Conservation (phyloP, 2,888 invertebrate species). For the Oxyteleia sp. region DNA sequence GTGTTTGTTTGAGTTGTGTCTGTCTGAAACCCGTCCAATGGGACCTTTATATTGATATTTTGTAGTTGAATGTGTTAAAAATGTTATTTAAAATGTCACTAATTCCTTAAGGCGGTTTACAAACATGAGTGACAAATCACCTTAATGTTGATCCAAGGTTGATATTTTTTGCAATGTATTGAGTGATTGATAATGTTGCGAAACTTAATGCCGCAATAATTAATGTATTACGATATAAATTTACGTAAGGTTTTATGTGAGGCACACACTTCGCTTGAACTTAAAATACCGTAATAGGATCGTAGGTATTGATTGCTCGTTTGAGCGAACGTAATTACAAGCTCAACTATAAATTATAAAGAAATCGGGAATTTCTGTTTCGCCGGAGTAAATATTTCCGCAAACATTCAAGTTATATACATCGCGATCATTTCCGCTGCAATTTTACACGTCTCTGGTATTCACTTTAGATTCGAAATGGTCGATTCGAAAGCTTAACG, state of each 20-base stretch:
- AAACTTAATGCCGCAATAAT: conserved; percentile 25
- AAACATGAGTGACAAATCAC: no score
- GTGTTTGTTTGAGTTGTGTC: no score
- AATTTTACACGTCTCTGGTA: conserved; percentile 4
- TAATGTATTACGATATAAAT: conserved; percentile 27
- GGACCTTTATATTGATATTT: no score
- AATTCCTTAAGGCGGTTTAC: no score
- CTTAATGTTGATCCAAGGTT: no score
- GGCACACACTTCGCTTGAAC: conserved; percentile 15
- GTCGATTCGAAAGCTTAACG: conserved; percentile 33
- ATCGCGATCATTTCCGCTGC: conserved; percentile 9
- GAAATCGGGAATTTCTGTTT: conserved; percentile 36
- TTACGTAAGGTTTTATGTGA: conserved; percentile 23
- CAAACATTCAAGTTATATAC: conserved; percentile 19
- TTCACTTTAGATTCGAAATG: conserved; percentile 18
- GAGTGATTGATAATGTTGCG: conserved; percentile 12
- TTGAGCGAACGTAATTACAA: conserved; percentile 43
- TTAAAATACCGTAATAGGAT: conserved; percentile 49
- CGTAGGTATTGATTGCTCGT: conserved; percentile 32
- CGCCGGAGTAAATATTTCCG: conserved; percentile 21
- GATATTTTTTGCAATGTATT: no score
- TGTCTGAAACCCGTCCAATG: no score
- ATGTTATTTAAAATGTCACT: no score
- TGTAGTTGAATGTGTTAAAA: no score
- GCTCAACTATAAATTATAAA: conserved; percentile 48